Evolutionary conservation across 2,797 vertebrate species (phyloP), one percentile per base, ranked within the genome.

Genomic region (Serranus cabrilla): DNA sequence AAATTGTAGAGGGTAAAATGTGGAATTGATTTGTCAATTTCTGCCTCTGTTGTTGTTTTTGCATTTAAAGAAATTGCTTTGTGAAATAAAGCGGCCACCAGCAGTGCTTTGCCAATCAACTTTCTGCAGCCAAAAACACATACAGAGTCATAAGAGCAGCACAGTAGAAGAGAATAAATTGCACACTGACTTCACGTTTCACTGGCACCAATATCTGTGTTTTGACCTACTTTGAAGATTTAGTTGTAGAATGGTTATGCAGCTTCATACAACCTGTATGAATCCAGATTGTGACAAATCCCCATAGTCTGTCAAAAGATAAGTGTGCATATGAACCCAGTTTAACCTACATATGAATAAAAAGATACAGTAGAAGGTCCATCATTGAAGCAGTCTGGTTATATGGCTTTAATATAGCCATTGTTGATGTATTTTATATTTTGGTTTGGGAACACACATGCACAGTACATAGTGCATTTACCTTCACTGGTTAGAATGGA

Each of bases 11-110:
- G 2, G 31, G 31, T 63, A 46, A 71, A 55, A 43, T 27, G 8
- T 13, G 12, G 7, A 59, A 59, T 56, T 73, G 50, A 73, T 78
- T 76, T 65, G 64, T 71, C 23, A 43, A 47, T 78, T 60, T 70
- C 49, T 57, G 47, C 34, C 18, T 42, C 5, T 11, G 39, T 34
- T 17, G 55, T 71, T 72, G 37, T 61, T 72, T 68, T 51, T 62
- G 62, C 58, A 49, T 71, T 40, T 45, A 57, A 78, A 70, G 12
- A 62, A 78, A 78, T n/a, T 2, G 20, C 43, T 62, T 59, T 67
- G 37, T 68, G 47, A 60, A 27, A 37, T 76, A 17, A 81, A 64
- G 54, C 66, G 64, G 45, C 25, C 69, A 62, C 66, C 68, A 75
- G 67, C 51, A 42, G 59, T 25, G 82, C 43, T 57, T 63, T 72